Conservation (phyloP, 2,113 vertebrate species). For the Procavia capensis region DNA sequence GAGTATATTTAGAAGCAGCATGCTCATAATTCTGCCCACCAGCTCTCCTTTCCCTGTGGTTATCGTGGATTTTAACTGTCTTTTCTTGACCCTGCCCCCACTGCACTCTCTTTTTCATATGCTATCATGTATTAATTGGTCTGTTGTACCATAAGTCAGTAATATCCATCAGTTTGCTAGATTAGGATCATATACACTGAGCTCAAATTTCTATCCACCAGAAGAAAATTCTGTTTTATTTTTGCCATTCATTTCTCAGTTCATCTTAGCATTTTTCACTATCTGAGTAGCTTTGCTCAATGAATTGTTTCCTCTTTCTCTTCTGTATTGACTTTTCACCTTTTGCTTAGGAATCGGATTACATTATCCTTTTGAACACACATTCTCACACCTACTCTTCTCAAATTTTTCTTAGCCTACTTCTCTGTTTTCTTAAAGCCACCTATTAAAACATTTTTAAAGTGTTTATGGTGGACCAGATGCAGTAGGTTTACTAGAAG, state of each 20-base stretch:
- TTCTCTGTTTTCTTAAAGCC: neutral
- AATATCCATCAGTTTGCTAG: neutral
- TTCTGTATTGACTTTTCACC: neutral
- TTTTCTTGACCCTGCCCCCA: neutral
- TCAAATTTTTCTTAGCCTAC: neutral
- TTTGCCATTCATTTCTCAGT: neutral
- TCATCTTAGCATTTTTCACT: neutral
- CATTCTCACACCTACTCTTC: neutral
- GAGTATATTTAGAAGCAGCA: neutral
- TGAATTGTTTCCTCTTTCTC: neutral
- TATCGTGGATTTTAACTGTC: accelerated
- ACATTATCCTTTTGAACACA: neutral
- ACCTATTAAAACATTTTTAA: neutral
- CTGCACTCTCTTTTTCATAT: neutral
- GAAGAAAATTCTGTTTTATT: neutral
- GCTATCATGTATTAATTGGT: neutral
- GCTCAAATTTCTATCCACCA: neutral
- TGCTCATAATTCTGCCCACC: neutral
- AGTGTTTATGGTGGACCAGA: neutral
- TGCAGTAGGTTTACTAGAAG: neutral
- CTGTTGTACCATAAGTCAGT: too few species aligned
- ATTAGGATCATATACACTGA: neutral
- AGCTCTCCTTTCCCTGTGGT: neutral
- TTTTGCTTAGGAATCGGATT: neutral
- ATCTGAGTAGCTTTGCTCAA: neutral